Evolutionary conservation across 2,113 vertebrate species (phyloP), one percentile per base, ranked within the genome.

Genomic region (Halichoeres trimaculatus): DNA sequence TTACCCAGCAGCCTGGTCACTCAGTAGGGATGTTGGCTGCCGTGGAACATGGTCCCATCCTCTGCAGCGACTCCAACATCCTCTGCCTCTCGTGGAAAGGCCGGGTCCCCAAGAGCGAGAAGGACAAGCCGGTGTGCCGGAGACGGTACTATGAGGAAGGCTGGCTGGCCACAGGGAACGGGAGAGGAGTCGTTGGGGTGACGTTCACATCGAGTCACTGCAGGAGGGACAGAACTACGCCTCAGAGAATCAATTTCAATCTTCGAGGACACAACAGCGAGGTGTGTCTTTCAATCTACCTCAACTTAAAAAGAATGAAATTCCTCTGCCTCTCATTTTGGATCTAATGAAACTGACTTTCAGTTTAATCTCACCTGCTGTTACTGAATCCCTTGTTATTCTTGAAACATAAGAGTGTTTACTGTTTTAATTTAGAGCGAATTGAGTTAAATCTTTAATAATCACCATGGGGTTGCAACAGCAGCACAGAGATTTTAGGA

Each of bases 11-110:
- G 92, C 89, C 92, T 91, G 93, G 89, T 88, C 92, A 93, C 75
- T 94, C 92, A 91, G 93, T 94, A 95, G 98, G 96, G 94, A 99
- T 99, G 98, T 96, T 96, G 93, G 98, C 98, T 76, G 96, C 96
- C 19, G 96, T 99, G 96, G 98, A 99, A 90, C 98, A 97, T 90
- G 97, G 97, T 90, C 97, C 98, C 85, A 96, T 98, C 92, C 97
- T 99, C 89, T 99, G 96, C 95, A 99, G 98, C 52, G 98, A 99
- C 94, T 99, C 98, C 91, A 99, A 98, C 95, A 98, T 99, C 93
- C 96, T 99, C 83, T 99, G 97, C 94, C 95, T 99, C 81, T 99
- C 98, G 38, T 99, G 98, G 98, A 99, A 99, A 89, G 98, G 98
- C 55, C 94, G 98, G 22, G 98, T 99, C 34, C 98, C 98, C 76